Evolutionary conservation across 2,113 vertebrate species (phyloP).

Genomic region (Macquaria australasica): DNA sequence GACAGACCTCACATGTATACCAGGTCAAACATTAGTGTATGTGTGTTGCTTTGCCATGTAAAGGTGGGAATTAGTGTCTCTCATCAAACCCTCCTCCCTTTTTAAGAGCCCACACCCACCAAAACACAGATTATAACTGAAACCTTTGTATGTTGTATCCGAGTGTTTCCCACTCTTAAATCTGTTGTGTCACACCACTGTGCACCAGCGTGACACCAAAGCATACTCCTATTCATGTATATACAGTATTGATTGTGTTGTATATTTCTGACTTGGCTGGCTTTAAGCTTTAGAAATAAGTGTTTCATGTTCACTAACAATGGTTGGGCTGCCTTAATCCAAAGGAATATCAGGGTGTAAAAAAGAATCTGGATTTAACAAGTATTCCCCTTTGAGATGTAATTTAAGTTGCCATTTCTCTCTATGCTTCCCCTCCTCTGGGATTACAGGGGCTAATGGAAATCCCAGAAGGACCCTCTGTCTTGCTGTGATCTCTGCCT

Average conservation of each 20-base stretch:
- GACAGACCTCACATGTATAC: not conserved
- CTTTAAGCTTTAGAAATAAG: not conserved
- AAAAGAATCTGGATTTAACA: not conserved
- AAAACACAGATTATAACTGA: conserved; percentile 5
- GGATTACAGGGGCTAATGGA: conserved; percentile 7
- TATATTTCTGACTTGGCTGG: not conserved
- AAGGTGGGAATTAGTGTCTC: not conserved
- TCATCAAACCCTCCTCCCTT: not conserved
- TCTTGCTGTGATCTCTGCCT: conserved; percentile 9
- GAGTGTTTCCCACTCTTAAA: conserved; percentile 1
- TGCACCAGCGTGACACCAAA: not conserved
- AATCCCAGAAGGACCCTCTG: conserved; percentile 27
- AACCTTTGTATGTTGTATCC: not conserved
- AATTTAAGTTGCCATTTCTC: conserved; percentile 4
- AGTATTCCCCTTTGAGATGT: not conserved
- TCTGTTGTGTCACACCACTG: conserved; percentile 10
- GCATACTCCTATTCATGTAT: not conserved
- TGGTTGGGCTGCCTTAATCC: not conserved
- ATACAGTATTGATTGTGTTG: not conserved
- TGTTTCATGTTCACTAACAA: not conserved
- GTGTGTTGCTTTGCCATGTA: not conserved
- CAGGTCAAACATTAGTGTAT: not conserved
- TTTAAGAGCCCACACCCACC: not conserved
- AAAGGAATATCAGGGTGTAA: not conserved
- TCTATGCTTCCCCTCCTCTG: not conserved